These are phyloP conservation scores for Ptyas mucosa DNA, from an alignment of 2,113 vertebrate species.

Conservation along the genomic window DNA sequence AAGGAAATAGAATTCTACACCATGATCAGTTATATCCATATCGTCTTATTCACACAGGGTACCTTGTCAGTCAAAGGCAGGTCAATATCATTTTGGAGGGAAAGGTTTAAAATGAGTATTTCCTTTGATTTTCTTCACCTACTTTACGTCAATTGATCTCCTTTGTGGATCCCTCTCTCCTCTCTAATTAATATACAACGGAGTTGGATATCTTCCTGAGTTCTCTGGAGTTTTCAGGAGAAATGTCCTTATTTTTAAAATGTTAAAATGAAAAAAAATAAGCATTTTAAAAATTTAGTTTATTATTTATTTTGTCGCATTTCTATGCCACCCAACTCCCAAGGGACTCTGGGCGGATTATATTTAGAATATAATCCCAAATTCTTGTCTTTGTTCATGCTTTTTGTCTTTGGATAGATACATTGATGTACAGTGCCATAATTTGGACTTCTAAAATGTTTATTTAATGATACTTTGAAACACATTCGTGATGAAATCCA, in stretches of 20 bases:
- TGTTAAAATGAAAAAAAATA: neutral
- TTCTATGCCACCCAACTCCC: too few relatives aligned
- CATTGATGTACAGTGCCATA: neutral
- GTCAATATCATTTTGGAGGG: neutral
- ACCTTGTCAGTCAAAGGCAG: neutral
- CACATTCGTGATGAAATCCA: neutral
- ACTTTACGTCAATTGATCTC: neutral
- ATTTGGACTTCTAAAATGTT: neutral
- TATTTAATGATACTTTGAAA: neutral
- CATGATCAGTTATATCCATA: neutral
- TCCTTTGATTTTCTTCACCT: neutral
- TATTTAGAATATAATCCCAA: neutral
- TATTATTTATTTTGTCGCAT: too few relatives aligned
- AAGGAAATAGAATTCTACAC: neutral
- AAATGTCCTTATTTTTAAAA: neutral
- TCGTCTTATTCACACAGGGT: neutral
- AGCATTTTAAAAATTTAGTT: too few relatives aligned
- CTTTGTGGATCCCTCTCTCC: neutral
- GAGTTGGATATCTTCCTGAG: neutral
- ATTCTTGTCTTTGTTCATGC: neutral
- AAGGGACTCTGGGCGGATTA: too few relatives aligned
- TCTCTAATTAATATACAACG: neutral
- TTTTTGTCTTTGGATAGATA: neutral
- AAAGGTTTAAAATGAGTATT: neutral
- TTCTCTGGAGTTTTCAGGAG: neutral